These are phyloP conservation scores for Syngnathus rostellatus DNA, from an alignment of 2,797 vertebrate genomes.

Conservation along the genomic window DNA sequence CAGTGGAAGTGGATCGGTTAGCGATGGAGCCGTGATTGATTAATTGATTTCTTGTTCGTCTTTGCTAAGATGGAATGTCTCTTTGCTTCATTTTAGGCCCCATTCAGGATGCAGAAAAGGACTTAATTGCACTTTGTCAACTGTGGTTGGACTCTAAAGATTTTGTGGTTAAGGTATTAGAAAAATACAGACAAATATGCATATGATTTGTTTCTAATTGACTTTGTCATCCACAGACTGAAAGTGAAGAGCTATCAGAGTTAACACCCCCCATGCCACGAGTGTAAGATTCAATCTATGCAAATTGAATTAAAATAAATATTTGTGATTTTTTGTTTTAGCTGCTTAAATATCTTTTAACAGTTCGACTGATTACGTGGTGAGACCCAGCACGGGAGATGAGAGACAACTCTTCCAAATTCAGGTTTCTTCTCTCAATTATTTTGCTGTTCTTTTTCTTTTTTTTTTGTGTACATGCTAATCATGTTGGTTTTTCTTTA, in stretches of 20 bases:
- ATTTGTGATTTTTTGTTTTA: neutral
- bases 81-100: conserved; percentile 62
- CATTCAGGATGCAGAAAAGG: conserved; percentile 85
- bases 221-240: conserved; percentile 54
- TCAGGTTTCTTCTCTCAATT: conserved; percentile 69
- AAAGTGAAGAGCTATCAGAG: conserved; percentile 85
- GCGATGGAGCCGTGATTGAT: conserved; percentile 10
- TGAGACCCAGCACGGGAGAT: conserved; percentile 93
- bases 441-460: neutral
- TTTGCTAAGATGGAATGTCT: neutral
- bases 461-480: neutral
- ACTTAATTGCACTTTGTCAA: conserved; percentile 85
- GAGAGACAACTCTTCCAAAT: conserved; percentile 95
- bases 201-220: neutral
- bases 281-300: conserved; percentile 75
- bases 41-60: neutral
- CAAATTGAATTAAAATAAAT: neutral
- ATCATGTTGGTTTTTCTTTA: neutral
- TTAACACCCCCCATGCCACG: conserved; percentile 79
- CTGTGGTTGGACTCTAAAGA: conserved; percentile 97
- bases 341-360: conserved; percentile 15
- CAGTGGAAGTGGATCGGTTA: conserved; percentile 93
- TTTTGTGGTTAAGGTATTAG: conserved; percentile 82
- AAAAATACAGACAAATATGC: neutral
- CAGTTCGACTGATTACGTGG: conserved; percentile 96